A percentile compares a stretch with the other conserved stretches of the same genome.
These are phyloP conservation scores for Champsocephalus gunnari DNA, from an alignment of 2,797 vertebrate genomes.

Conservation along the genomic window DNA sequence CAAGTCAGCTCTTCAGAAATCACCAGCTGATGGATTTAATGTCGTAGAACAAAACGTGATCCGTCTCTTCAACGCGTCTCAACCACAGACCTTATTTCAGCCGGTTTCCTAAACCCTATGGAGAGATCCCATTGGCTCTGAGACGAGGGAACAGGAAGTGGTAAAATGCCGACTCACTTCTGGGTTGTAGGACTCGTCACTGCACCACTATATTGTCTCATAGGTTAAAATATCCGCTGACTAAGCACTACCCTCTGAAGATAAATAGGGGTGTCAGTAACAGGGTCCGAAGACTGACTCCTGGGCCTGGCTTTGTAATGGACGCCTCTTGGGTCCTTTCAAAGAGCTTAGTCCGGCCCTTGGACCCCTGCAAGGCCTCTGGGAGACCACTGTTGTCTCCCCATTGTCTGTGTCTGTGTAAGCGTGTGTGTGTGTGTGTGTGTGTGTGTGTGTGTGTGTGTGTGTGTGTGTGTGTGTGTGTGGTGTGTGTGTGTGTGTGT, in stretches of 20 bases:
- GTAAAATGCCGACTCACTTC: too few species aligned
- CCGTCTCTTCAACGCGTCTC: too few species aligned
- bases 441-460: slow-evolving; percentile 44
- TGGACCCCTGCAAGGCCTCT: slow-evolving; percentile 68
- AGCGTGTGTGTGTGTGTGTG: slow-evolving; percentile 48
- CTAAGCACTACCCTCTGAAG: background rate
- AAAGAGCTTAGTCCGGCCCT: slow-evolving; percentile 70
- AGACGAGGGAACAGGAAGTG: too few species aligned
- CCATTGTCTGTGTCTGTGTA: slow-evolving; percentile 80
- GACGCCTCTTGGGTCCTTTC: slow-evolving; percentile 70
- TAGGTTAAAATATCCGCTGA: slow-evolving; percentile 11
- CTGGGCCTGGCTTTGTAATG: slow-evolving; percentile 75
- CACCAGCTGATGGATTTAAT: too few species aligned
- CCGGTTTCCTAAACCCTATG: too few species aligned
- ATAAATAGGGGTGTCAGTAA: slow-evolving; percentile 6
- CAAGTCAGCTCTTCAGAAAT: too few species aligned
- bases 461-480: slow-evolving; percentile 52
- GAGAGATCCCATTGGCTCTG: too few species aligned
- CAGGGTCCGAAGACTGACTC: slow-evolving; percentile 14
- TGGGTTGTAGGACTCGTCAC: too few species aligned
- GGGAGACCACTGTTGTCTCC: slow-evolving; percentile 70
- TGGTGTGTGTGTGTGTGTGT: slow-evolving; percentile 53
- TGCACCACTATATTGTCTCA: background rate
- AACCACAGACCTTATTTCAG: too few species aligned
- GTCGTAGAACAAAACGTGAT: too few species aligned